Evolutionary conservation across 2,113 vertebrate species (phyloP).

Genomic region (Petrocephalus zakoni): DNA sequence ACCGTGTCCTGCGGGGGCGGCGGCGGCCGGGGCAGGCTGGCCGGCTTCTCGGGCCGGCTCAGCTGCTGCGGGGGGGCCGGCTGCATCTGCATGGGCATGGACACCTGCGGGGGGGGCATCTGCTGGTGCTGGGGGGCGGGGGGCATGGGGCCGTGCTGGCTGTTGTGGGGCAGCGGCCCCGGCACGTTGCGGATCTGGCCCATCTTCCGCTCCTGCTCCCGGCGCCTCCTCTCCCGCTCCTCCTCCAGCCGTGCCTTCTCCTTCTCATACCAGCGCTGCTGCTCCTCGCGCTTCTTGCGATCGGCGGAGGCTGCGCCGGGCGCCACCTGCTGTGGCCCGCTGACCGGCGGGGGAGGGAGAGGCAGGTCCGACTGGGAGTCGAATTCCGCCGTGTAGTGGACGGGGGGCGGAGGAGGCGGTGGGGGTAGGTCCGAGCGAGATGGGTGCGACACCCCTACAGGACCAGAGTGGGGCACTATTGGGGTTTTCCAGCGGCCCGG

Average conservation of each 20-base stretch:
- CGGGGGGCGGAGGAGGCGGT: slow-evolving; percentile 77
- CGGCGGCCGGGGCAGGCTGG: slow-evolving; percentile 63
- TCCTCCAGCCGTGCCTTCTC: slow-evolving; percentile 95
- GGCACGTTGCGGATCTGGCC: slow-evolving; percentile 78
- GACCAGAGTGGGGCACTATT: slow-evolving; percentile 54
- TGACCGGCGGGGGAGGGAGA: slow-evolving; percentile 61
- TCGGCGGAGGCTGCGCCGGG: slow-evolving; percentile 57
- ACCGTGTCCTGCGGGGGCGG: slow-evolving; percentile 77
- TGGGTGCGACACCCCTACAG: slow-evolving; percentile 61
- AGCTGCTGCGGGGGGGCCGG: slow-evolving; percentile 36
- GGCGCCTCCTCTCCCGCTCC: slow-evolving; percentile 86
- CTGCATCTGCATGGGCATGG: slow-evolving; percentile 52
- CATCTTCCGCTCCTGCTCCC: slow-evolving; percentile 90
- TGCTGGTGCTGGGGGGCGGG: slow-evolving; percentile 55
- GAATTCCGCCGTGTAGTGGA: slow-evolving; percentile 66
- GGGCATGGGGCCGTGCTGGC: slow-evolving; percentile 43
- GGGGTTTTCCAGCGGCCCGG: slow-evolving; percentile 97
- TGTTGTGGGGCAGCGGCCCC: slow-evolving; percentile 54
- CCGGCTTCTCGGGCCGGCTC: slow-evolving; percentile 64
- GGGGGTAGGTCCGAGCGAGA: slow-evolving; percentile 83
- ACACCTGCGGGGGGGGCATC: slow-evolving; percentile 38
- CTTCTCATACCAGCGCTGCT: slow-evolving; percentile 97
- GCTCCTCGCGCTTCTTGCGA: slow-evolving; percentile 88
- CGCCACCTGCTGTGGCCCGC: slow-evolving; percentile 37
- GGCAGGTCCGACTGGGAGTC: slow-evolving; percentile 72